Conservation (phyloP, 2,113 vertebrate genomes). For the Pelusios castaneus region DNA sequence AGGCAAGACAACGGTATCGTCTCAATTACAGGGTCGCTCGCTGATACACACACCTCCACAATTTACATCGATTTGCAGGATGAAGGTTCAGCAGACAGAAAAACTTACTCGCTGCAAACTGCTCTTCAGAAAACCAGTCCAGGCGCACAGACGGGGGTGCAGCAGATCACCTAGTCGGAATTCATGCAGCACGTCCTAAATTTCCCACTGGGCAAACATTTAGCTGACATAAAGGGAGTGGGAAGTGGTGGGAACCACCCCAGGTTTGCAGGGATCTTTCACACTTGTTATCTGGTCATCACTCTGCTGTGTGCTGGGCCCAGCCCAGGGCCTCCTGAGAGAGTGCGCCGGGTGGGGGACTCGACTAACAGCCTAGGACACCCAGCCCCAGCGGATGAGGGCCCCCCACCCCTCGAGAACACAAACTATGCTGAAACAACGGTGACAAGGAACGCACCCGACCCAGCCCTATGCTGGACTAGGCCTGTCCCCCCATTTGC, state of each 20-base stretch:
- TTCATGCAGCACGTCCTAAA: neutral
- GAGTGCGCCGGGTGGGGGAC: too few species aligned
- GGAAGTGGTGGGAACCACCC: neutral
- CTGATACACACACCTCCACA: neutral
- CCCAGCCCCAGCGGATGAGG: too few species aligned
- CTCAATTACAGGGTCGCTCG: neutral
- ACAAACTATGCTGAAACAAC: too few species aligned
- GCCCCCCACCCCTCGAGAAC: too few species aligned
- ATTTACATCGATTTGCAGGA: neutral
- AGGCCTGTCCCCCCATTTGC: too few species aligned
- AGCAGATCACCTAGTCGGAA: neutral
- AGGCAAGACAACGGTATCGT: neutral
- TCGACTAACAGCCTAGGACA: too few species aligned
- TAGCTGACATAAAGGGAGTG: neutral
- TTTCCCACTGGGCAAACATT: neutral
- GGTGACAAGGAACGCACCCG: neutral
- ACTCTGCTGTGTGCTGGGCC: too few species aligned
- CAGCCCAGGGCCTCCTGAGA: too few species aligned
- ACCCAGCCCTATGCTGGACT: too few species aligned
- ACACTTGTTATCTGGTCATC: too few species aligned
- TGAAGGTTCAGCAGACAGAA: neutral
- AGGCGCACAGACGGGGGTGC: neutral
- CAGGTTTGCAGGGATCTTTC: neutral
- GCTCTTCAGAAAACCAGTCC: neutral
- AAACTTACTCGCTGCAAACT: neutral